Percentiles rank a stretch among this genome's conserved stretches.
phyloP scores from a whole-genome alignment of 2,888 invertebrate species.

The Sarcophaga carnaria region DNA sequence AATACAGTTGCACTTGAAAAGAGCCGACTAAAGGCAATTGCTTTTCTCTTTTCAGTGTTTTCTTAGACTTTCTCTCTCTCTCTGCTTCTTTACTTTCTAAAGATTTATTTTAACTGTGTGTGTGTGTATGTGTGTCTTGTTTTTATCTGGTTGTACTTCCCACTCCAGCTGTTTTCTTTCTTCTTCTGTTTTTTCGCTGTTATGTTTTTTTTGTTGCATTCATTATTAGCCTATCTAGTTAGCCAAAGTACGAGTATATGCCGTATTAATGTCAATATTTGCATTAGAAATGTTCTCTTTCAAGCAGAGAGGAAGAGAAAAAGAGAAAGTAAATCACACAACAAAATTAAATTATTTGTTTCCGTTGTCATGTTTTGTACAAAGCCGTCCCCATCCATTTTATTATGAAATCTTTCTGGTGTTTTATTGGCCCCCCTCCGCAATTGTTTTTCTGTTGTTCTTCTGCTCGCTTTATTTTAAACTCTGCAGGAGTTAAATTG shows the following conservation, averaged over 20 bases:
- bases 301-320: too few species aligned
- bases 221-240: background rate
- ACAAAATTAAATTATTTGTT: too few species aligned
- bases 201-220: constrained; percentile 5
- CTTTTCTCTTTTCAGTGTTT: too few species aligned
- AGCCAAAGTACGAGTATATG: constrained; percentile 4
- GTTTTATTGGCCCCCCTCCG: background rate
- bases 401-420: too few species aligned
- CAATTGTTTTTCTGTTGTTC: background rate
- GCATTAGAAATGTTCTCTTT: too few species aligned
- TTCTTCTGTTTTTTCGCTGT: background rate
- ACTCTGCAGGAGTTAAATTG: constrained; percentile 11
- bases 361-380: too few species aligned
- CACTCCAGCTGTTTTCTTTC: background rate
- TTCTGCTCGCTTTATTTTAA: background rate
- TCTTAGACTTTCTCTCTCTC: background rate
- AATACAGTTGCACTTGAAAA: background rate
- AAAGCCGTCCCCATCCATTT: too few species aligned
- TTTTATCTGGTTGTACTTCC: too few species aligned
- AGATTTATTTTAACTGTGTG: background rate
- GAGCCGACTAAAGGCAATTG: background rate
- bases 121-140: background rate
- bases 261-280: constrained; percentile 53
- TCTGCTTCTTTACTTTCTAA: background rate
- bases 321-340: too few species aligned